phyloP scores from a whole-genome alignment of 1,140 invertebrate species.

The Lucilia cuprina region DNA sequence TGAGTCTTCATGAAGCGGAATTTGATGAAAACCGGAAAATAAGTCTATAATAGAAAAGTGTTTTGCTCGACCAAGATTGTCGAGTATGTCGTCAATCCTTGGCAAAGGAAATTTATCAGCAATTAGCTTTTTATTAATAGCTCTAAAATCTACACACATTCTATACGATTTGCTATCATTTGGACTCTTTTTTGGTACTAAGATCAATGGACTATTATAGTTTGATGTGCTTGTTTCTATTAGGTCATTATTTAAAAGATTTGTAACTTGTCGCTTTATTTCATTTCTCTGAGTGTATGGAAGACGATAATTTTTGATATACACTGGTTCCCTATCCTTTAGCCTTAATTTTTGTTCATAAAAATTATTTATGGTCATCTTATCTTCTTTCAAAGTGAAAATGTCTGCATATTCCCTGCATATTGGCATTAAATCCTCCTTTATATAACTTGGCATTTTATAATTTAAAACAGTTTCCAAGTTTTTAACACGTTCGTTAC shows the following conservation, averaged over 20 bases:
- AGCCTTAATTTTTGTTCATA: constrained; percentile 21
- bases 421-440: neutral
- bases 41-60: constrained; percentile 51
- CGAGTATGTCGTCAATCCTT: constrained; percentile 31
- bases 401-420: neutral
- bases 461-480: neutral
- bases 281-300: constrained; percentile 44
- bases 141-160: constrained; percentile 45
- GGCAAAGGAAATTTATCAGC: constrained; percentile 63
- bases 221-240: constrained; percentile 42
- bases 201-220: constrained; percentile 44
- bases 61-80: constrained; percentile 48
- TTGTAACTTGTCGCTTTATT: constrained; percentile 41
- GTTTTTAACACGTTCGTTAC: neutral
- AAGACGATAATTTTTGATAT: constrained; percentile 38
- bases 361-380: constrained; percentile 36
- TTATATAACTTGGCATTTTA: neutral
- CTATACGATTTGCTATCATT: constrained; percentile 40
- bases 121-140: constrained; percentile 46
- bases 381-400: neutral
- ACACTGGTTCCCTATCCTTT: constrained; percentile 30
- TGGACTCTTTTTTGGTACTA: constrained; percentile 44
- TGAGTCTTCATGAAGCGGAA: constrained; percentile 52
- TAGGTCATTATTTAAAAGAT: constrained; percentile 42
- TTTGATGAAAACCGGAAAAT: constrained; percentile 59